Conservation (phyloP, 2,888 invertebrate species). For the Desoria tigrina region DNA sequence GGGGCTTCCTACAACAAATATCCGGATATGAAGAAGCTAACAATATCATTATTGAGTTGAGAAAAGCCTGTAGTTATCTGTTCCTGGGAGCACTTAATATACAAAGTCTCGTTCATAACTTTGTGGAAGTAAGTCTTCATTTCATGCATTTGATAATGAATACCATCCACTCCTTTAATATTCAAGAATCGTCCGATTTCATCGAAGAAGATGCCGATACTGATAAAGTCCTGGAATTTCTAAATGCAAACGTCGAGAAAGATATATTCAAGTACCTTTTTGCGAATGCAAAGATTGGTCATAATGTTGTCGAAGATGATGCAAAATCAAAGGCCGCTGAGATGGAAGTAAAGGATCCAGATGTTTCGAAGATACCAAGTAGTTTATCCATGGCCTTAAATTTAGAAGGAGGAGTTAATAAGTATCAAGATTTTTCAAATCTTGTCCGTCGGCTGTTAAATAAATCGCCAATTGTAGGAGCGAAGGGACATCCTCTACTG, state of each 20-base stretch:
- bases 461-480: constrained; percentile 13
- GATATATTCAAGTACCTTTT: constrained; percentile 47
- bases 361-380: neutral
- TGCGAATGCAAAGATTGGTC: constrained; percentile 35
- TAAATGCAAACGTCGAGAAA: constrained; percentile 41
- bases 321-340: no score
- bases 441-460: constrained; percentile 26
- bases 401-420: neutral
- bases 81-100: constrained; percentile 45
- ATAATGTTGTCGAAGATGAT: neutral
- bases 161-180: constrained; percentile 48
- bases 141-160: constrained; percentile 51
- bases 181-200: constrained; percentile 48
- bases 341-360: neutral
- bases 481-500: constrained; percentile 32
- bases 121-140: constrained; percentile 41
- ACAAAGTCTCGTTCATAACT: constrained; percentile 44
- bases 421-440: constrained; percentile 27
- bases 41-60: constrained; percentile 29
- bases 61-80: constrained; percentile 44
- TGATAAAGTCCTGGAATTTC: constrained; percentile 46
- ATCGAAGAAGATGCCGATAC: constrained; percentile 50
- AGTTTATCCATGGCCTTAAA: neutral
- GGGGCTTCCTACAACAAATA: constrained; percentile 43
- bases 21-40: constrained; percentile 38